Percentiles rank a stretch among this genome's conserved stretches.
Conservation (phyloP, 2,888 invertebrate species). For the Euplexia lucipara region DNA sequence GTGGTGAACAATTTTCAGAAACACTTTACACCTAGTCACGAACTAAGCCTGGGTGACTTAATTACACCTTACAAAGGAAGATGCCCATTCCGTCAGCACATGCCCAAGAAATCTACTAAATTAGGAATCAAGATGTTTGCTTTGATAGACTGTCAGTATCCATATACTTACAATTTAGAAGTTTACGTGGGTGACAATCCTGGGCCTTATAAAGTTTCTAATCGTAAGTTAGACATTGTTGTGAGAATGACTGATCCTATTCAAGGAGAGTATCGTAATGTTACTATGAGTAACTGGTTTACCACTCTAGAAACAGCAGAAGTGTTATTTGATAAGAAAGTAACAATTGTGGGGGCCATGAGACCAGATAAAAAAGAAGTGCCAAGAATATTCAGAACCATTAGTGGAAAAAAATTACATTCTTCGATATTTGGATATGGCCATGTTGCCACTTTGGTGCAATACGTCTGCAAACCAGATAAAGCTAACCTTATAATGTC, state of each 20-base stretch:
- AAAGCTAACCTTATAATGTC: slow-evolving; percentile 43
- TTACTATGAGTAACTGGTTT: slow-evolving; percentile 48
- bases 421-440: slow-evolving; percentile 43
- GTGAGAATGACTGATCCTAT: slow-evolving; percentile 49
- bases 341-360: slow-evolving; percentile 37
- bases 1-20: slow-evolving; percentile 55
- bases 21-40: slow-evolving; percentile 48
- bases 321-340: slow-evolving; percentile 43
- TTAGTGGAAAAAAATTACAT: slow-evolving; percentile 31
- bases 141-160: slow-evolving; percentile 50
- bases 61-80: slow-evolving; percentile 42
- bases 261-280: slow-evolving; percentile 53
- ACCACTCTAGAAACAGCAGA: slow-evolving; percentile 41
- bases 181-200: slow-evolving; percentile 49
- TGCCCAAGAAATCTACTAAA: slow-evolving; percentile 37
- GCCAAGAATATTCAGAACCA: slow-evolving; percentile 39
- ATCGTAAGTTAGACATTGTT: slow-evolving; percentile 40
- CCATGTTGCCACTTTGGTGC: slow-evolving; percentile 40
- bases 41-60: slow-evolving; percentile 36
- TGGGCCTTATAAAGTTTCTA: slow-evolving; percentile 39
- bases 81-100: slow-evolving; percentile 51
- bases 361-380: slow-evolving; percentile 46
- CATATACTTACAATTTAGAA: slow-evolving; percentile 56
- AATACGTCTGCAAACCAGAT: slow-evolving; percentile 39
- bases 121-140: slow-evolving; percentile 48